These are phyloP conservation scores for Melipona bicolor DNA, from an alignment of 2,888 invertebrate genomes.

Conservation along the genomic window DNA sequence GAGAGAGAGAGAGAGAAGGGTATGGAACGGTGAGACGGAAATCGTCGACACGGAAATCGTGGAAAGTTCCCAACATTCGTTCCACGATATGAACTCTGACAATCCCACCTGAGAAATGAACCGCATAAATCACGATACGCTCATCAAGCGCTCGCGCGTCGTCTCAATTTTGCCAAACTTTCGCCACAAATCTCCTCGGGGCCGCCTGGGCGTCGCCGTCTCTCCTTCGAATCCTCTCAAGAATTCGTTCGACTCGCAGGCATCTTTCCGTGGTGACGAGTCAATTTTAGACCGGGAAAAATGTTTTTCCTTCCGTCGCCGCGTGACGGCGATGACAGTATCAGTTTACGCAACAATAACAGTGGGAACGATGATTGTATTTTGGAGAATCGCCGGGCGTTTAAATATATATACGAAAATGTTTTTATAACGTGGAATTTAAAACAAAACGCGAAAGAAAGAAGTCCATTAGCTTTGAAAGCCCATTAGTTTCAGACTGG, in stretches of 20 bases:
- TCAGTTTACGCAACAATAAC: slow-evolving; percentile 19
- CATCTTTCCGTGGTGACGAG: slow-evolving; percentile 32
- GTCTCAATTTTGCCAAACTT: slow-evolving; percentile 67
- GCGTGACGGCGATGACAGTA: not conserved
- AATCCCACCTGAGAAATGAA: slow-evolving; percentile 64
- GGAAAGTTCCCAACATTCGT: slow-evolving; percentile 62
- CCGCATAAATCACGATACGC: slow-evolving; percentile 65
- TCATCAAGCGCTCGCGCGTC: slow-evolving; percentile 58
- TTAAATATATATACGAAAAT: slow-evolving; percentile 3
- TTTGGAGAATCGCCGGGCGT: not conserved
- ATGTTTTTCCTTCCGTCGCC: slow-evolving; percentile 3
- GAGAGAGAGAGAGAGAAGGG: not conserved
- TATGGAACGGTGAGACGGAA: not conserved
- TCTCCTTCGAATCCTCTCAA: slow-evolving; percentile 44
- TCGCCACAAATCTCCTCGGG: slow-evolving; percentile 52
- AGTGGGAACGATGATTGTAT: slow-evolving; percentile 12
- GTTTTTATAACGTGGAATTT: not conserved
- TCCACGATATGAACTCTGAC: slow-evolving; percentile 53
- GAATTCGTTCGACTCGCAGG: slow-evolving; percentile 52
- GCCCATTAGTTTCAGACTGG: not conserved
- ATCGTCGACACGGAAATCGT: slow-evolving; percentile 24
- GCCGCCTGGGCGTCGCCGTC: slow-evolving; percentile 45
- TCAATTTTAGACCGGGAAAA: slow-evolving; percentile 60
- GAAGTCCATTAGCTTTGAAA: not conserved
- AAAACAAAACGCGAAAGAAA: too few relatives aligned